A percentile compares a stretch with the other conserved stretches of the same genome.
Conservation (phyloP, 2,113 vertebrate species). For the Embiotoca jacksoni region DNA sequence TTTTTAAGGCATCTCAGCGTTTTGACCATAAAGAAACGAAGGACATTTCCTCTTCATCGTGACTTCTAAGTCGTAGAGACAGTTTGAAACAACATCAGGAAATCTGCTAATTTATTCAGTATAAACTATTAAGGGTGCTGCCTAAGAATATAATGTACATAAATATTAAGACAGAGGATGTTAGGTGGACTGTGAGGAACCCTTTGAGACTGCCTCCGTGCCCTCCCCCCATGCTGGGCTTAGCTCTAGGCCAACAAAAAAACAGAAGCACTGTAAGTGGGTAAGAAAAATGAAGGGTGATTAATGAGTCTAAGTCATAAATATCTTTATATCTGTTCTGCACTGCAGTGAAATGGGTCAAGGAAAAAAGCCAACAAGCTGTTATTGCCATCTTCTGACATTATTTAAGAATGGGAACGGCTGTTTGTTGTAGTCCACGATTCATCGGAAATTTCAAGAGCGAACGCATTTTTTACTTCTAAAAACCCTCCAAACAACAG, state of each 20-base stretch:
- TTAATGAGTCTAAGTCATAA: not conserved
- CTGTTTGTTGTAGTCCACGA: not conserved
- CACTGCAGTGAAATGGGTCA: not conserved
- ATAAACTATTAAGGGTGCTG: too few species aligned
- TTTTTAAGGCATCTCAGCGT: too few species aligned
- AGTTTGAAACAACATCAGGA: too few species aligned
- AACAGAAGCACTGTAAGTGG: too few species aligned
- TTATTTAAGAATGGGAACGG: not conserved
- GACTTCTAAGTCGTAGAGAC: too few species aligned
- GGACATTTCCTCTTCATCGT: too few species aligned
- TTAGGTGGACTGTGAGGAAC: not conserved
- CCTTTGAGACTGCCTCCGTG: too few species aligned
- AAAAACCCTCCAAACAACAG: constrained; percentile 3
- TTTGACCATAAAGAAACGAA: too few species aligned
- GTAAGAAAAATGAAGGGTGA: not conserved
- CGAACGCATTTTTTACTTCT: not conserved
- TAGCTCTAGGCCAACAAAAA: not conserved
- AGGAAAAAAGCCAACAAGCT: not conserved
- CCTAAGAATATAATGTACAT: too few species aligned
- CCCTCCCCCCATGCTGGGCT: too few species aligned
- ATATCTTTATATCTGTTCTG: not conserved
- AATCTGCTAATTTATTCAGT: too few species aligned
- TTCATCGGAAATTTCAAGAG: not conserved
- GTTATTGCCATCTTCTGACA: not conserved
- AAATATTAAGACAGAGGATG: not conserved